Evolutionary conservation across 2,888 invertebrate species (phyloP), one percentile per base, ranked within the genome.

Genomic region (Leucoma salicis): DNA sequence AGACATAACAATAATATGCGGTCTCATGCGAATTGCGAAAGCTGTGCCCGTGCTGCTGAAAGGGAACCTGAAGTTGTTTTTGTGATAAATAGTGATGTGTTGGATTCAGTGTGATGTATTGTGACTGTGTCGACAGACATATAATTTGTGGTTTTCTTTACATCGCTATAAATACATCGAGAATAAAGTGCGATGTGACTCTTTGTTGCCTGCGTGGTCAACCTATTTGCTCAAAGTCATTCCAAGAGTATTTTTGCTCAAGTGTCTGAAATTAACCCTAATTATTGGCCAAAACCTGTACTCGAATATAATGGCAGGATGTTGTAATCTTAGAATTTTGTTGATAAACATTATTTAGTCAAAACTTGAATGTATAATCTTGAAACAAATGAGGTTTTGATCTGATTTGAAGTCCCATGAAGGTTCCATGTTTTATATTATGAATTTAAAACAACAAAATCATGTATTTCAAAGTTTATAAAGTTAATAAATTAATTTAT

Each of bases 1-100:
- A 69, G 66, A 42, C 91, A 91, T 51, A 90, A 86, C 53, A 89
- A 85, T 47, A 87, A 86, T 55, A 66, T 77, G 48, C 64, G 78
- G 24, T 78, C 86, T 1, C 82, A 84, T 49, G 81, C 70, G 3
- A 83, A 85, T 57, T 88, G 88, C 45, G 74, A 77, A 50, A 80
- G 77, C 43, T 89, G 85, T 47, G 85, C 82, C 11, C 73, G 75
- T 50, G 74, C 78, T 1, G 80, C 84, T n/a, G 70, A 78, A 44
- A 69, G 74, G 36, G 83, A 86, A 79, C 66, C 38, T 77, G 73
- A 57, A 78, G 78, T 72, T 66, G 37, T 35, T 14, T 46, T 31
- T 37, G 43, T 46, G 42, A 28, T 21, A 37, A 40, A 37, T 35
- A 42, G 51, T 48, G 38, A 39, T 21, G 31, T 42, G 4, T 32